A percentile compares a stretch with the other conserved stretches of the same genome.
Conservation (phyloP, 2,113 vertebrate genomes). For the Scortum barcoo region DNA sequence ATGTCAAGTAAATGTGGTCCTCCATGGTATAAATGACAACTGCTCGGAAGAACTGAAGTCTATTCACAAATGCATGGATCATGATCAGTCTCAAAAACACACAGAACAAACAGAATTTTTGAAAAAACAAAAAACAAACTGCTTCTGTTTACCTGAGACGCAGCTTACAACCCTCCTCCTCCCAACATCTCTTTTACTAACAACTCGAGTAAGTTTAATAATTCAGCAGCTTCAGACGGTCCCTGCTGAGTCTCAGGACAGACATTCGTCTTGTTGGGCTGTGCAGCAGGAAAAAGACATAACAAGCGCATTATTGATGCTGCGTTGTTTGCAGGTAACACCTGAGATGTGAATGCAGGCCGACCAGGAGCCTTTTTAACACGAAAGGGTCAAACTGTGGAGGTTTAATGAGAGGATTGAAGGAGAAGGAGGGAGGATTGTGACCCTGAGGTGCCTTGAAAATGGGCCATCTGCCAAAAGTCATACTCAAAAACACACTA, state of each 20-base stretch:
- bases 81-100: background rate
- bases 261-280: conserved; percentile 16
- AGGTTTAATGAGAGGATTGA: conserved; percentile 27
- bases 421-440: conserved; percentile 5
- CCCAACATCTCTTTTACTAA: background rate
- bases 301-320: background rate
- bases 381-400: background rate
- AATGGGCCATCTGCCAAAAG: conserved; percentile 54
- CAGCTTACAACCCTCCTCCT: background rate
- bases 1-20: background rate
- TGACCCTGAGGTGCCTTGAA: conserved; percentile 42
- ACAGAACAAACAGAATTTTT: background rate
- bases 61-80: background rate
- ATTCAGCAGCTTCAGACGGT: conserved; percentile 16
- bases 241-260: conserved; percentile 26
- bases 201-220: conserved; percentile 38
- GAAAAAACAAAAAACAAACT: background rate
- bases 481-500: conserved; percentile 8
- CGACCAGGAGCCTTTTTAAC: background rate
- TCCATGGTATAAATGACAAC: background rate
- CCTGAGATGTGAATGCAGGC: conserved; percentile 20
- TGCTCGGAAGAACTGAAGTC: background rate
- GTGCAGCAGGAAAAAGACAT: background rate
- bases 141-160: background rate
- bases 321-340: conserved; percentile 45